Evolutionary conservation across 1,140 invertebrate genomes (phyloP).

Genomic region (Campoletis sonorensis): DNA sequence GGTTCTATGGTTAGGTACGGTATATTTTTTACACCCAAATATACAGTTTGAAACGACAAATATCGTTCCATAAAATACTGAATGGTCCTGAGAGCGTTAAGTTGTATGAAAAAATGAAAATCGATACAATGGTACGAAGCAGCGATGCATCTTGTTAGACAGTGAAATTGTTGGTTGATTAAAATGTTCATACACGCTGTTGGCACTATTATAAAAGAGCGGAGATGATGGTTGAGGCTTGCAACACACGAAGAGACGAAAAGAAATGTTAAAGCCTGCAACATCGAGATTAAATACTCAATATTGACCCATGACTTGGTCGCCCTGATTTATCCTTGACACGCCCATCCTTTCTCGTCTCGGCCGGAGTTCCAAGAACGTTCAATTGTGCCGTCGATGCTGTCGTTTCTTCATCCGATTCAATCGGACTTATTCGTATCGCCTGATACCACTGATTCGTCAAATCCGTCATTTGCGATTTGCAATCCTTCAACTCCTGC

Average conservation of each 20-base stretch:
- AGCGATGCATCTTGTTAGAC: slow-evolving; percentile 16
- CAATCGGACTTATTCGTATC: slow-evolving; percentile 88
- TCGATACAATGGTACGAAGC: neutral
- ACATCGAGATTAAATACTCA: slow-evolving; percentile 68
- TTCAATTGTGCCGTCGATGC: slow-evolving; percentile 69
- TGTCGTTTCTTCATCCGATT: slow-evolving; percentile 80
- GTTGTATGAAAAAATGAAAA: neutral
- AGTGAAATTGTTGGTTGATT: neutral
- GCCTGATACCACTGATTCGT: slow-evolving; percentile 98
- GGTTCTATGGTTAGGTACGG: too few species aligned
- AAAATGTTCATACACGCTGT: slow-evolving; percentile 16
- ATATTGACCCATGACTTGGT: slow-evolving; percentile 73
- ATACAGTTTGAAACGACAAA: neutral
- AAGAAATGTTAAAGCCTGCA: slow-evolving; percentile 15
- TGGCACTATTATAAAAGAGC: slow-evolving; percentile 16
- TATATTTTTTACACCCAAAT: too few species aligned
- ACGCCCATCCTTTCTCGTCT: slow-evolving; percentile 56
- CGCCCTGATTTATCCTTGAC: slow-evolving; percentile 63
- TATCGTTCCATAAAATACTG: slow-evolving; percentile 12
- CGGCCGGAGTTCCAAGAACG: slow-evolving; percentile 53
- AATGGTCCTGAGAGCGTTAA: slow-evolving; percentile 19
- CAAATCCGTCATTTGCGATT: slow-evolving; percentile 96
- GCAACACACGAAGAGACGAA: neutral
- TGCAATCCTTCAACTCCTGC: slow-evolving; percentile 95
- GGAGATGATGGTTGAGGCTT: neutral